Percentiles rank a stretch among this genome's conserved stretches.
phyloP scores from a whole-genome alignment of 2,888 invertebrate species.

The Rhagium mordax region DNA sequence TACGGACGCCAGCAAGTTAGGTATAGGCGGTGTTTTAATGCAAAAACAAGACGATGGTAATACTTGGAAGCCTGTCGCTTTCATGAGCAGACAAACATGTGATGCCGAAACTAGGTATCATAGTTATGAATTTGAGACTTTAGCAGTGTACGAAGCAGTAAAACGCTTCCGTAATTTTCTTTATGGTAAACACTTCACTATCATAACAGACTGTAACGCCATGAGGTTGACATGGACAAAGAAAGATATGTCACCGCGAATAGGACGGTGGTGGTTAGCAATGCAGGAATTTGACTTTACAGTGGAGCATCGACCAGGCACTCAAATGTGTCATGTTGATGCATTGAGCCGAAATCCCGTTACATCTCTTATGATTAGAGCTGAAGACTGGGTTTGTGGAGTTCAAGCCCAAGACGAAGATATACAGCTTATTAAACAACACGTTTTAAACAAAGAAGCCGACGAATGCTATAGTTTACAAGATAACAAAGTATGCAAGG shows the following conservation, averaged over 20 bases:
- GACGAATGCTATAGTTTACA: neutral
- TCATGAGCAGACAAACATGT: too few relatives aligned
- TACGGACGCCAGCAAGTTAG: neutral
- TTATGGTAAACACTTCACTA: neutral
- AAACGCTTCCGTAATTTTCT: neutral
- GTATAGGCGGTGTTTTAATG: neutral
- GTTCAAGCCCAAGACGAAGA: conserved; percentile 38
- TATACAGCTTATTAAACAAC: neutral
- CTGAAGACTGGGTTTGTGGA: conserved; percentile 38
- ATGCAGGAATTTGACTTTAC: conserved; percentile 55
- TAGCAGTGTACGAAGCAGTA: neutral
- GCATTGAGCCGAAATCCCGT: conserved; percentile 47
- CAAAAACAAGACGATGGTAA: neutral
- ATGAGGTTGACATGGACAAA: conserved; percentile 36
- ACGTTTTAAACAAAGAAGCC: neutral
- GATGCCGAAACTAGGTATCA: too few relatives aligned
- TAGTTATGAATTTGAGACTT: neutral
- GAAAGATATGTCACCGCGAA: conserved; percentile 36
- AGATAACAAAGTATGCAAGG: neutral
- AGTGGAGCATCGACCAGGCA: conserved; percentile 48
- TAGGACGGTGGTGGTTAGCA: conserved; percentile 56
- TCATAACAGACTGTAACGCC: too few relatives aligned
- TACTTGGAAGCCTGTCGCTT: too few relatives aligned
- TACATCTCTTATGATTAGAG: neutral
- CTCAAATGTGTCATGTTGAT: conserved; percentile 56